Base-by-base conservation (phyloP, 2,888 invertebrate species). In the Diabrotica balteata region DNA sequence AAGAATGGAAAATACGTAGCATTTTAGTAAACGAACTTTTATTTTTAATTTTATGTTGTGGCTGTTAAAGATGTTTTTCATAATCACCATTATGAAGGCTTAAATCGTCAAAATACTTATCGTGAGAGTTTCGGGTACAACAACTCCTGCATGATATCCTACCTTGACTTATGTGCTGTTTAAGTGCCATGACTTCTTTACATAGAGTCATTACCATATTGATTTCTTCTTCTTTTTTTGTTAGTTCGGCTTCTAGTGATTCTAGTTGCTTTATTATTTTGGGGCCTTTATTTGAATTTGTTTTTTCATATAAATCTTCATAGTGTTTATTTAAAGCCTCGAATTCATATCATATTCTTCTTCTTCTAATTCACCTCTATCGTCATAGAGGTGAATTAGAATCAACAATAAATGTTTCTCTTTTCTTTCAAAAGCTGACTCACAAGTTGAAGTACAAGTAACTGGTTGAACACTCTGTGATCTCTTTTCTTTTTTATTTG, bases 221-320 rank as follows among this genome's bases (percentile, higher is more conserved):
- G 6, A 84, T 84, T 73, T 84, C 85, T 61, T 83, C 82, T 72
- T 85, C 84, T 72, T 84, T 85, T 54, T 80, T 81, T 50, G 77
- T 81, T 17, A 79, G 73, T 58, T 82, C 79, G 45, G 74, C 75
- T 68, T 85, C 85, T 71, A 84, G 75, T 8, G 72, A 68, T 66
- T 82, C 82, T 59, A 85, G 70, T 71, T 83, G 77, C 51, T 79
- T 77, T n/a, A 79, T 8, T 1, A 75, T 66, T 10, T 74, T 76
- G 7, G 73, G 73, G 7, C 75, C 73, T 7, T 75, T 72, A 7
- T 63, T 68, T 9, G 72, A 72, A 46, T 67, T 61, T 32, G 71
- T 74, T 67, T 76, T 76, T 60, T 77, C 74, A 4, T 77, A 77
- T 11, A 83, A 72, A 0, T 77, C 76, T 64, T 82, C 82, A 62